Percentiles rank a stretch among this genome's conserved stretches.
Conservation (phyloP, 2,888 invertebrate genomes). For the Drosophila picticornis region DNA sequence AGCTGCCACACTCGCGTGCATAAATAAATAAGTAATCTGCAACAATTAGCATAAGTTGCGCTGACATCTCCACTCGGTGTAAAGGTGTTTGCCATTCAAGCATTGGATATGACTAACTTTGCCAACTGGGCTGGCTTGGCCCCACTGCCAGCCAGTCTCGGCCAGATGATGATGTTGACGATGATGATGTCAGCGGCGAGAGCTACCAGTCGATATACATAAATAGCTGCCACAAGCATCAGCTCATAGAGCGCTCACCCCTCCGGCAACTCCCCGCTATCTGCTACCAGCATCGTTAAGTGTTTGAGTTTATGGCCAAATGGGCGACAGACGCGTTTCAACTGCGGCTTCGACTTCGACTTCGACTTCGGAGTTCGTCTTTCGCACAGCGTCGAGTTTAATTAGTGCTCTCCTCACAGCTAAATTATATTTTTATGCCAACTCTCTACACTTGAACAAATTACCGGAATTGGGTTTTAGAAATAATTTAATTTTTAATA, state of each 20-base stretch:
- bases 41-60: constrained; percentile 77
- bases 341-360: constrained; percentile 7
- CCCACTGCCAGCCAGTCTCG: neutral
- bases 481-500: no score
- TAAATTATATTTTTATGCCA: constrained; percentile 76
- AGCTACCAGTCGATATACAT: constrained; percentile 77
- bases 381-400: constrained; percentile 57
- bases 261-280: neutral
- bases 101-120: constrained; percentile 57
- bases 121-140: constrained; percentile 3
- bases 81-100: constrained; percentile 52
- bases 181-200: constrained; percentile 56
- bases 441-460: constrained; percentile 11
- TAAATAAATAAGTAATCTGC: constrained; percentile 78
- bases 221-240: constrained; percentile 60
- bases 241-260: neutral
- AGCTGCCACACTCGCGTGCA: constrained; percentile 48
- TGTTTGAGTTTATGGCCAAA: constrained; percentile 75
- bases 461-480: rapidly evolving
- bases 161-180: constrained; percentile 50
- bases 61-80: constrained; percentile 50
- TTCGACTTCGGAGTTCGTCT: neutral
- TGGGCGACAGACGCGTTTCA: constrained; percentile 63
- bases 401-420: constrained; percentile 77
- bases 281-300: constrained; percentile 59